phyloP scores from a whole-genome alignment of 2,113 vertebrate genomes.

The Donacobius atricapilla region DNA sequence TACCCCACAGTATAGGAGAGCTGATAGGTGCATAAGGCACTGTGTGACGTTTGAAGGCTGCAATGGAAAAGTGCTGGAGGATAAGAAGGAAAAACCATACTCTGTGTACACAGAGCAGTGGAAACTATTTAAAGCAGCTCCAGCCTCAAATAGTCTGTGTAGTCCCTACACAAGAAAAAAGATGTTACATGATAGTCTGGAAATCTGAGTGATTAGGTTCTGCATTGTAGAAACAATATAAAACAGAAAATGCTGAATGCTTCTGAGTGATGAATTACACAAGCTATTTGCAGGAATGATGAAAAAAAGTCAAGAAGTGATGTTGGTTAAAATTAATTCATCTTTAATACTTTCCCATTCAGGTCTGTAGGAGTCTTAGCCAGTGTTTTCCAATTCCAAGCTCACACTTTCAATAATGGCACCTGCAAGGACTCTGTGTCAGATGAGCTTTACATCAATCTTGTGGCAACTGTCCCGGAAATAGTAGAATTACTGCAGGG shows the following conservation, averaged over 20 bases:
- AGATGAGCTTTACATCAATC: not conserved
- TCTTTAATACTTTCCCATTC: not conserved
- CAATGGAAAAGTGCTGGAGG: conserved; percentile 42
- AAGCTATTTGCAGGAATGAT: not conserved
- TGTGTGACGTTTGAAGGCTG: not conserved
- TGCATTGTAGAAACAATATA: not conserved
- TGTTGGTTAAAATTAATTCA: not conserved
- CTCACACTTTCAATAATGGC: not conserved
- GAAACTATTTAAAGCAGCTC: conserved; percentile 53
- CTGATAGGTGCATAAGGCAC: conserved; percentile 1
- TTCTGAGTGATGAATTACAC: not conserved
- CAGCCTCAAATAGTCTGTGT: not conserved
- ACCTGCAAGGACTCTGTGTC: not conserved
- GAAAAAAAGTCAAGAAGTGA: not conserved
- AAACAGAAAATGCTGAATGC: not conserved
- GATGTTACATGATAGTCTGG: not conserved
- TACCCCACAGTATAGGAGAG: not conserved
- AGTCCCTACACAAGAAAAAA: not conserved
- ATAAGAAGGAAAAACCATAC: not conserved
- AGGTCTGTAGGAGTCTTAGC: not conserved
- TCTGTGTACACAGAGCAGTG: not conserved
- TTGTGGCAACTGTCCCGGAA: not conserved
- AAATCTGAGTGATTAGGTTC: not conserved
- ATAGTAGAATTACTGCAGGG: not conserved
- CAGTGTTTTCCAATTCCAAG: not conserved